A percentile compares a stretch with the other conserved stretches of the same genome.
Evolutionary conservation across 2,888 invertebrate genomes (phyloP).

Genomic region (Harmothoe impar): DNA sequence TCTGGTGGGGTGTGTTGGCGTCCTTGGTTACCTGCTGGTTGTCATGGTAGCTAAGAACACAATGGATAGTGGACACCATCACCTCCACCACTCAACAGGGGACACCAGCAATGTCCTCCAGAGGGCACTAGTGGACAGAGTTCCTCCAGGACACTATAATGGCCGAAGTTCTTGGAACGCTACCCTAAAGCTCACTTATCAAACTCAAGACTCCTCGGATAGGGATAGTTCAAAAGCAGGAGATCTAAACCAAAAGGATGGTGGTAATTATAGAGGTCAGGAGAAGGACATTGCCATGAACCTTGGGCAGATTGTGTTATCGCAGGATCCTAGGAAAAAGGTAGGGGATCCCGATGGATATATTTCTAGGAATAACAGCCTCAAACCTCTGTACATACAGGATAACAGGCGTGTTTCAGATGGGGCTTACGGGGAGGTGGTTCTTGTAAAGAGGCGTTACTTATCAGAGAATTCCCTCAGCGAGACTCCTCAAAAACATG

Average conservation of each 20-base stretch:
- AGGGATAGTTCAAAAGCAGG: not conserved
- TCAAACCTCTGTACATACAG: not conserved
- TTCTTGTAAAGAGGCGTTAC: not conserved
- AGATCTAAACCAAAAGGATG: not conserved
- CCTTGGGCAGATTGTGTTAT: not conserved
- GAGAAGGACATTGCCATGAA: not conserved
- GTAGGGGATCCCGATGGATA: not conserved
- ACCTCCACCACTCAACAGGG: not conserved
- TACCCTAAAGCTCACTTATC: too few relatives aligned
- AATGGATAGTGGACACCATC: not conserved
- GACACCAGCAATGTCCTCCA: not conserved
- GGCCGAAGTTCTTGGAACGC: not conserved
- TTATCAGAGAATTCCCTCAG: not conserved
- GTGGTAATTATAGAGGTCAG: not conserved
- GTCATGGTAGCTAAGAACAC: not conserved
- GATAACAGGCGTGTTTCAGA: not conserved
- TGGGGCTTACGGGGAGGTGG: not conserved
- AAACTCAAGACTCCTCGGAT: not conserved
- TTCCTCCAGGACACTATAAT: not conserved
- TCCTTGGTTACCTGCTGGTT: constrained; percentile 19
- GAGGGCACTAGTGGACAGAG: not conserved
- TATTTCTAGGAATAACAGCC: constrained; percentile 41
- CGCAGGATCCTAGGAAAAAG: not conserved
- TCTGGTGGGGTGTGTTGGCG: constrained; percentile 21
- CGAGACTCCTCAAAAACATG: not conserved